Evolutionary conservation across 2,113 vertebrate genomes (phyloP), one percentile per base, ranked within the genome.

Genomic region (Sebastes schlegelii): DNA sequence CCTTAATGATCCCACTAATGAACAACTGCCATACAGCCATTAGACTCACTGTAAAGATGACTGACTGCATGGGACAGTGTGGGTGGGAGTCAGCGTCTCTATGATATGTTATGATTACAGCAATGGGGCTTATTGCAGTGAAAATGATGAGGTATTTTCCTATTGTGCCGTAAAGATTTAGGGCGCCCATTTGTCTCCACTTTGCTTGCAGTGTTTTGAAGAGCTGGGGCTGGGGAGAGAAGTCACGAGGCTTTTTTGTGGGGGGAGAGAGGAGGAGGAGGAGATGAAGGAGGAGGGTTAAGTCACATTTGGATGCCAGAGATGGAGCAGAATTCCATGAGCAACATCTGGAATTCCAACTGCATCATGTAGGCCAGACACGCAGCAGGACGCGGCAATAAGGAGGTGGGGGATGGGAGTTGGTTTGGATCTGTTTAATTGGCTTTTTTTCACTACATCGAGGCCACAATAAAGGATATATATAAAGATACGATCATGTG

Each of bases 271-370:
- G 46, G 46, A 43, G 70, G 12, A 8, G 75, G 83, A 77, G 68
- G 61, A 55, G 79, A 60, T 66, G 84, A 51, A 82, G 79, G 86
- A 51, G 85, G 73, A 79, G 85, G 80, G 82, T 88, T 83, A 86
- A 91, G 82, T 92, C 88, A 89, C 89, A 92, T 92, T 93, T 91
- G 83, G 92, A 92, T 86, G 89, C 90, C 91, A 95, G 88, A 90
- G 88, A 92, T 91, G 83, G 88, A 92, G 92, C 85, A 92, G 92
- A 94, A 94, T 94, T 95, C 92, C 94, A 92, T 91, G 85, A 93
- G 63, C 91, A 94, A 95, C 95, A 96, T 95, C 95, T 96, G 95
- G 95, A 95, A 94, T 94, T 94, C 88, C 85, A 80, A 94, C 92
- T 94, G 92, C 86, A 91, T 94, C 91, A 84, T 83, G 85, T 88